These are phyloP conservation scores for Brachynemurus nebulosus DNA, from an alignment of 2,888 invertebrate genomes.

Conservation along the genomic window DNA sequence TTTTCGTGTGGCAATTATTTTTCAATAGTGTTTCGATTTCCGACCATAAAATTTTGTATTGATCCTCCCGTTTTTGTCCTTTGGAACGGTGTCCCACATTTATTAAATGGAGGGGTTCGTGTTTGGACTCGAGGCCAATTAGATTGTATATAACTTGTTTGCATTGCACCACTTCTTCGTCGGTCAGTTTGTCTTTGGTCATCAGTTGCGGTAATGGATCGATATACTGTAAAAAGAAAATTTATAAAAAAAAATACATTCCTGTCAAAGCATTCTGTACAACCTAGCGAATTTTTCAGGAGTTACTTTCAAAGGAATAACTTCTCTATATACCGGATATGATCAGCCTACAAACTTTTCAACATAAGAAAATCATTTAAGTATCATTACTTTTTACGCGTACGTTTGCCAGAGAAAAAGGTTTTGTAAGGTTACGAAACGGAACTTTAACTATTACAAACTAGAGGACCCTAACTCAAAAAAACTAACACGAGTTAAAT, in stretches of 20 bases:
- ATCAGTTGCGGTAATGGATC: constrained; percentile 69
- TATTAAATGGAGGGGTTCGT: constrained; percentile 64
- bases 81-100: constrained; percentile 49
- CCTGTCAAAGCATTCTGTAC: no score
- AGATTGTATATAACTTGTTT: constrained; percentile 72
- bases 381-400: constrained; percentile 1
- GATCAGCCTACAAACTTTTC: no score
- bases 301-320: no score
- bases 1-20: constrained; percentile 60
- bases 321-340: no score
- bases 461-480: no score
- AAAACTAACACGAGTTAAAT: no score
- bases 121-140: constrained; percentile 66
- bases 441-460: no score
- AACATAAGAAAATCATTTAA: constrained; percentile 6
- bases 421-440: no score
- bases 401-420: no score
- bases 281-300: no score
- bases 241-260: background rate
- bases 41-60: constrained; percentile 79
- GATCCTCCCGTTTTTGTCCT: constrained; percentile 62
- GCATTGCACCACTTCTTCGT: constrained; percentile 78
- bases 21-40: constrained; percentile 77
- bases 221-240: constrained; percentile 43
- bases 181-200: constrained; percentile 66